A percentile compares a stretch with the other conserved stretches of the same genome.
phyloP scores from a whole-genome alignment of 2,113 vertebrate species.

The Sturnira hondurensis region DNA sequence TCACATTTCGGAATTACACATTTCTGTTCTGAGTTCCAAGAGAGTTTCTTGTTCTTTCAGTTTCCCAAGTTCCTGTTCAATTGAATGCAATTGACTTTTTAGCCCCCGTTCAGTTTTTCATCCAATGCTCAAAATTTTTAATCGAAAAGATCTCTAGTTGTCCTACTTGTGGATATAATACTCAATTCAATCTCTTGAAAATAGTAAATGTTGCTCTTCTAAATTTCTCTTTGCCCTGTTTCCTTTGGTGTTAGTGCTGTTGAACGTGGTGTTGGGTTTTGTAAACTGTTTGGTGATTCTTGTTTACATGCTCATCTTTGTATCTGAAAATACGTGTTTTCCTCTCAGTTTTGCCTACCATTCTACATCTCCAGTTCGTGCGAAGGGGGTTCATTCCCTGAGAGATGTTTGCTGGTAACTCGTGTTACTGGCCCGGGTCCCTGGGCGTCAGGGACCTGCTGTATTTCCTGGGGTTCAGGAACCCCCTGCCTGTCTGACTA shows the following conservation, averaged over 20 bases:
- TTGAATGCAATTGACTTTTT: neutral
- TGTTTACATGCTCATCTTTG: neutral
- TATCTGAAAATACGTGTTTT: neutral
- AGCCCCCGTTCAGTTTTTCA: neutral
- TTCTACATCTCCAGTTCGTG: too few relatives aligned
- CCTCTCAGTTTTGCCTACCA: too few relatives aligned
- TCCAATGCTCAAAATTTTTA: neutral
- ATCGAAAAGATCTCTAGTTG: neutral
- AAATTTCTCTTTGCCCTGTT: neutral
- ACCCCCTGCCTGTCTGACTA: too few relatives aligned
- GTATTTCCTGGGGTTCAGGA: too few relatives aligned
- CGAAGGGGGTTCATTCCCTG: too few relatives aligned
- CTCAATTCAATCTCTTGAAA: neutral
- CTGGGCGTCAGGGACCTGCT: too few relatives aligned
- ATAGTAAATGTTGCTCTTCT: neutral
- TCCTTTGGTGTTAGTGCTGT: neutral
- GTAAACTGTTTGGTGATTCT: neutral
- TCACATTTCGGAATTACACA: neutral
- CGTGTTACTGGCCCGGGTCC: too few relatives aligned
- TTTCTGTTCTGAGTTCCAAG: neutral
- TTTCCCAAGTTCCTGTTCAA: neutral
- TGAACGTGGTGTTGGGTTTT: neutral
- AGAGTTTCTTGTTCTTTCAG: neutral
- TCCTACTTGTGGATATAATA: neutral
- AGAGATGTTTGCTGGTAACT: too few relatives aligned